Evolutionary conservation across 1,140 invertebrate species (phyloP).

Genomic region (Cyclargus thomasi): DNA sequence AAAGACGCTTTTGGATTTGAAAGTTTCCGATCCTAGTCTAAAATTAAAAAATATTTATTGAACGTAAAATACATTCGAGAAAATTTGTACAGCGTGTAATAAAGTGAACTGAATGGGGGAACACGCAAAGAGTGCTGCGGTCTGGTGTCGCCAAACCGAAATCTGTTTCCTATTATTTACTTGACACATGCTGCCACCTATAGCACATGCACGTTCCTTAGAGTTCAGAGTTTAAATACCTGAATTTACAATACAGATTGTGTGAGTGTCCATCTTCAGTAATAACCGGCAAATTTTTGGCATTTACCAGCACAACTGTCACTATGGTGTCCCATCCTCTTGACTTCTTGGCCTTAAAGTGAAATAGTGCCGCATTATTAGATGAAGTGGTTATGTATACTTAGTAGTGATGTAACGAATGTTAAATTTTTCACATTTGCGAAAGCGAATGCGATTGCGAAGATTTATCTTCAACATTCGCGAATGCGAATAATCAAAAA

Average conservation of each 20-base stretch:
- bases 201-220: neutral
- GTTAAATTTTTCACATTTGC: too few relatives aligned
- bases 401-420: too few relatives aligned
- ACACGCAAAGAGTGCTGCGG: too few relatives aligned
- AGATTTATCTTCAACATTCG: too few relatives aligned
- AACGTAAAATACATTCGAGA: too few relatives aligned
- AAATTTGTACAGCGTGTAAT: too few relatives aligned
- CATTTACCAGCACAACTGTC: slow-evolving; percentile 94
- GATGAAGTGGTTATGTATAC: too few relatives aligned
- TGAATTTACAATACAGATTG: slow-evolving; percentile 95
- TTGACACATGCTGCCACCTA: neutral
- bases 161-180: too few relatives aligned
- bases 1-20: slow-evolving; percentile 50
- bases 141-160: too few relatives aligned
- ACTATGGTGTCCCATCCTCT: slow-evolving; percentile 81
- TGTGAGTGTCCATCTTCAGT: slow-evolving; percentile 87
- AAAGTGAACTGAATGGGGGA: too few relatives aligned
- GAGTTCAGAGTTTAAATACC: slow-evolving; percentile 75
- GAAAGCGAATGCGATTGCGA: too few relatives aligned
- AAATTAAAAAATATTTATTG: neutral
- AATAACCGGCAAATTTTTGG: slow-evolving; percentile 88
- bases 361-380: neutral
- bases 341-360: slow-evolving; percentile 25
- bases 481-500: too few relatives aligned
- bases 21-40: slow-evolving; percentile 49